Base-by-base conservation (phyloP, 1,140 invertebrate species). In the Megathymus violae region DNA sequence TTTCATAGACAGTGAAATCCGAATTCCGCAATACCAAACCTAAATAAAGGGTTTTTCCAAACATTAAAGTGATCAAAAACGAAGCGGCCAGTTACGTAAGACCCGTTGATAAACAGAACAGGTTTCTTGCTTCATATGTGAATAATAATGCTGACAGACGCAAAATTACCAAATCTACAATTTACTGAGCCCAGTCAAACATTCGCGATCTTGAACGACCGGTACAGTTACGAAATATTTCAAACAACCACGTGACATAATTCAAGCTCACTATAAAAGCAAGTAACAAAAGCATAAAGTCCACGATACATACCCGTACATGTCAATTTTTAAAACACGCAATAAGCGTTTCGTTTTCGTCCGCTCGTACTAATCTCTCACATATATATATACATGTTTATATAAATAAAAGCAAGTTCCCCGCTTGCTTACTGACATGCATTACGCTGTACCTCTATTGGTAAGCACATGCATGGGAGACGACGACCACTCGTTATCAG, bases 11-110 rank as follows among this genome's bases (percentile, higher is more conserved):
- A 62, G 34, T 50, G 48, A 52, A 64, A 72, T 76, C 76, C 76
- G 74, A 74, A 79, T 76, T 79, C 76, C 62, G 40, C 52, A 15
- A 11, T 59, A 51, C 38, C 43, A n/a, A n/a, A n/a, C 56, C 68
- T 66, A 66, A 69, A 67, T 67, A 25, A 63, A 62, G 59, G 68
- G 67, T 73, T 77, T 80, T 75, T 62, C 74, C 72, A 47, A 66
- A 73, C 31, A 62, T 43, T 34, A 64, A 36, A 60, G 34, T 16
- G 27, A 62, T 65, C 47, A 64, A 50, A 58, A 52, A 43, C 17
- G 62, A 25, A 51, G 60, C 50, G 46, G 27, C 22, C n/a, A 51
- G 64, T 72, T 72, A 64, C 56, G 64, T 67, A 67, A 75, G 25
- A 48, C 19, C 15, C 44, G 62, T 64, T 48, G 65, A 71, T 61